These are phyloP conservation scores for Spea multiplicata DNA, from an alignment of 2,113 vertebrate genomes.

Conservation along the genomic window DNA sequence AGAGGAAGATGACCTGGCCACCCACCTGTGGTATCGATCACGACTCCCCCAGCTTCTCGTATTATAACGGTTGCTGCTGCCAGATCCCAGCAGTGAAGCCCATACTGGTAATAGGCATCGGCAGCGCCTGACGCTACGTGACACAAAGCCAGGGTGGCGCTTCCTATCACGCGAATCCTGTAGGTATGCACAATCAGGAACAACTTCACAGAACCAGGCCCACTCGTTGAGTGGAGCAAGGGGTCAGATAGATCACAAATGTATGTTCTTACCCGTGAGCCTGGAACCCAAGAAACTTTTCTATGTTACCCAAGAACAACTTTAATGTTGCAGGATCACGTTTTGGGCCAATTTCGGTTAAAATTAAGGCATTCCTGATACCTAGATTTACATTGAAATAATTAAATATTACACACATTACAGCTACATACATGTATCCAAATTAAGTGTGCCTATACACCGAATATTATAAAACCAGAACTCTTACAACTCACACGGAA, in stretches of 20 bases:
- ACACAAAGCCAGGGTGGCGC: conserved; percentile 80
- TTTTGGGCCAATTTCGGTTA: conserved; percentile 82
- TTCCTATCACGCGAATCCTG: conserved; percentile 82
- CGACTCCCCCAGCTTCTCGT: conserved; percentile 76
- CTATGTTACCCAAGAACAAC: conserved; percentile 80
- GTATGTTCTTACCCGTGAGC: conserved; percentile 72
- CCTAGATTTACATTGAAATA: conserved; percentile 56
- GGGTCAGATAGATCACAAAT: background rate
- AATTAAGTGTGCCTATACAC: no score
- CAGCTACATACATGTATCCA: no score
- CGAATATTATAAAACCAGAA: no score
- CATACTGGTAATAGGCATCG: conserved; percentile 84
- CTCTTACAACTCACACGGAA: no score
- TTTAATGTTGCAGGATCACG: conserved; percentile 78
- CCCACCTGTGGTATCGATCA: conserved; percentile 82
- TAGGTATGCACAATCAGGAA: background rate
- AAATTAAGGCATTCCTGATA: conserved; percentile 79
- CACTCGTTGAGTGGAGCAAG: background rate
- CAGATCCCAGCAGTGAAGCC: conserved; percentile 86
- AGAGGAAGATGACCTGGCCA: no score
- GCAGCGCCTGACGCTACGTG: conserved; percentile 74
- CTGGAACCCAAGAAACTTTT: conserved; percentile 71
- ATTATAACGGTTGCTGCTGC: conserved; percentile 82
- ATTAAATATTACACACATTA: background rate
- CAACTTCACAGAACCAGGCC: background rate